Evolutionary conservation across 2,888 invertebrate genomes (phyloP), one percentile per base, ranked within the genome.

Genomic region (Eulithis prunata): DNA sequence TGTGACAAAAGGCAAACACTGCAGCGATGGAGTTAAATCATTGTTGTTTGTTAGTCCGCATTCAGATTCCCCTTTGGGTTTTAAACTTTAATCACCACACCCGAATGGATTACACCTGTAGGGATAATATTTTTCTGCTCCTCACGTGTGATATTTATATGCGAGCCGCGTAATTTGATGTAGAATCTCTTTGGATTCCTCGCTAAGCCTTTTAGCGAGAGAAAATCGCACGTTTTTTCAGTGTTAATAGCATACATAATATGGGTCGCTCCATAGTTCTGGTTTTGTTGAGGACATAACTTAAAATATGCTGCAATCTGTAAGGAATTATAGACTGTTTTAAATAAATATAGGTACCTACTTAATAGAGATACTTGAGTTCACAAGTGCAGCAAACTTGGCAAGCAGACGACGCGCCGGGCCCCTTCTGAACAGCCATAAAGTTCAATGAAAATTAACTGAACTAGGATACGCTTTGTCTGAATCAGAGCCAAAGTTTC

Each of bases 401-500:
- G 89, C 88, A 89, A 52, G 72, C 78, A 69, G 75, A 74, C 70
- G 66, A 4, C 32, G 32, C 76, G 32, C 76, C 75, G 80, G 80
- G 78, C 77, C 73, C 80, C 75, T 77, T 74, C 82, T 82, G 82
- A 87, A 86, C 85, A 85, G 81, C 85, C 81, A 84, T 88, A 88
- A 86, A 87, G 79, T 80, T 82, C 82, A 82, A 81, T 85, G 79
- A 75, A 84, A 85, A 88, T 86, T 87, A 87, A 68, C 69, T 69
- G 70, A 7, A 84, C 84, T 81, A 77, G 75, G 74, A 76, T 79
- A 72, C 67, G 70, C 77, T 78, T 72, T 77, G 81, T 81, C 81
- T 80, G 78, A 68, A 55, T 62, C 66, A 69, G 61, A 72, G 70
- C 71, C 69, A 73, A 78, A 81, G 84, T 87, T 85, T 85, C 82